These are phyloP conservation scores for Cephus sareptanus DNA, from an alignment of 2,888 invertebrate species.

Conservation along the genomic window DNA sequence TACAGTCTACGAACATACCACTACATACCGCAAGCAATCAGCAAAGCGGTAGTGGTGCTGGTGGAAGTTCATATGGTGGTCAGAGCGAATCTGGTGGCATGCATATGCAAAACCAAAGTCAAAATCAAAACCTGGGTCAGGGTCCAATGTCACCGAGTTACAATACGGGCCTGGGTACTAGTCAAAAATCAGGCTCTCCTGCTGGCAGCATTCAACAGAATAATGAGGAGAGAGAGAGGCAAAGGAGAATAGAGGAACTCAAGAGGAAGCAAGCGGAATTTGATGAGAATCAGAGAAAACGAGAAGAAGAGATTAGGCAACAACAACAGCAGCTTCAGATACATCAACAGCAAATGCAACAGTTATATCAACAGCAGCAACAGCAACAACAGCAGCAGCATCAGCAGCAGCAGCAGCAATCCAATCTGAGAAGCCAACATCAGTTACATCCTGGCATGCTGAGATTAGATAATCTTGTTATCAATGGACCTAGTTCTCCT, in stretches of 20 bases:
- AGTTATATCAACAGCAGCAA: conserved; percentile 37
- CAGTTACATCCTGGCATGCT: conserved; percentile 57
- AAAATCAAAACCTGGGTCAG: conserved; percentile 22
- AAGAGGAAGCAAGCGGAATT: conserved; percentile 69
- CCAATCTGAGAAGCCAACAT: conserved; percentile 42
- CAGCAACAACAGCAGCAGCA: conserved; percentile 47
- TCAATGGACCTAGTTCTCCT: conserved; percentile 59
- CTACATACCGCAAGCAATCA: conserved; percentile 56
- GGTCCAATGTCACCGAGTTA: conserved; percentile 38
- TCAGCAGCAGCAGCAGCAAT: conserved; percentile 48
- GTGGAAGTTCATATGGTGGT: conserved; percentile 39
- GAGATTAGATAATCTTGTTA: conserved; percentile 61
- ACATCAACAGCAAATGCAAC: conserved; percentile 64
- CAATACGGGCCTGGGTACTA: conserved; percentile 38
- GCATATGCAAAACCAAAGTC: conserved; percentile 25
- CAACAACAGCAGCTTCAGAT: conserved; percentile 64
- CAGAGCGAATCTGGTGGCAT: conserved; percentile 33
- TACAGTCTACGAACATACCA: conserved; percentile 56
- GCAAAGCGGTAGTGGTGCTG: conserved; percentile 34
- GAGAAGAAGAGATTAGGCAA: conserved; percentile 66
- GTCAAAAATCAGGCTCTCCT: conserved; percentile 40
- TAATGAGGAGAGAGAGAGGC: conserved; percentile 65
- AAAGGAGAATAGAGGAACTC: conserved; percentile 70
- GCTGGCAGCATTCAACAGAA: conserved; percentile 36
- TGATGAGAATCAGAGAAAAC: conserved; percentile 69